Base-by-base conservation (phyloP, 2,113 vertebrate genomes). In the Lota lota region DNA sequence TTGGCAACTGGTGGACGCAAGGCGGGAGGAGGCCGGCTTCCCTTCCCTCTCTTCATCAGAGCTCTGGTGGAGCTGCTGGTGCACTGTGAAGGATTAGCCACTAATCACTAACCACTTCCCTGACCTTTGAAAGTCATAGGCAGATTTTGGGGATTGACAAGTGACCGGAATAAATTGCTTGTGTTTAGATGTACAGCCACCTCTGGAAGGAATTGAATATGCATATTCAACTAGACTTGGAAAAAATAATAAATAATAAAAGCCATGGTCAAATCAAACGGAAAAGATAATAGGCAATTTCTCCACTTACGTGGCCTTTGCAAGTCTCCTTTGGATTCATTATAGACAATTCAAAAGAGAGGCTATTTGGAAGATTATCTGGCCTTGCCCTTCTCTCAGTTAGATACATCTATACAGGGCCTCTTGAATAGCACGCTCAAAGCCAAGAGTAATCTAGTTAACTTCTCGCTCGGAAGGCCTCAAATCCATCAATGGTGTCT, bases 1-100 rank as follows among this genome's bases (percentile, higher is more conserved):
- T 83, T 85, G 81, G 74, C 83, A 84, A 59, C n/a, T 47, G 53
- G 72, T 79, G 24, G n/a, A 68, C 72, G 28, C 66, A 74, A 79
- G 74, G 67, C 21, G 7, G 65, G 47, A 60, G 64, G 47, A 68
- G 67, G 22, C 16, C 61, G 53, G 64, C 72, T 71, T 59, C 28
- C 28, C 28, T 84, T 84, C 79, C 17, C 17, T 70, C 54, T 36
- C 63, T 24, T 77, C 66, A 59, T 80, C 63, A 50, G 63, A 69
- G 40, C 64, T 36, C 11, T 61, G 68, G 40, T 33, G 28, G 28
- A 62, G 70, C 75, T 73, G 61, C 68, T 58, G 60, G 72, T 57
- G 63, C 63, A 53, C 59, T n/a, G 67, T 73, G 69, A 64, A 80
- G 64, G 66, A 88, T 82, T 72, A 86, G 63, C 22, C 53, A 11